A percentile compares a stretch with the other conserved stretches of the same genome.
phyloP scores from a whole-genome alignment of 2,888 invertebrate species.

The Schizotus pectinicornis region DNA sequence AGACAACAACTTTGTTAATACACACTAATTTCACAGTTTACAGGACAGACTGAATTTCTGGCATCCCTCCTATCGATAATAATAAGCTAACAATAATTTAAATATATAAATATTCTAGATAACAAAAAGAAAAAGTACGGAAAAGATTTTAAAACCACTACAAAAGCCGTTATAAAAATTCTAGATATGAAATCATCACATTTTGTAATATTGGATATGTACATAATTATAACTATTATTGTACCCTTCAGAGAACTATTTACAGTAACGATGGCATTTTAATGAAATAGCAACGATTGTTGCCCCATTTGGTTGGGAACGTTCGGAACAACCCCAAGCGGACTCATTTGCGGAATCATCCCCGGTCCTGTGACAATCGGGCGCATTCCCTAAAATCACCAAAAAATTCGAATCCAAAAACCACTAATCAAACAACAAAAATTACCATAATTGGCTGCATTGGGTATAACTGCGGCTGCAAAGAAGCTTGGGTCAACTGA shows the following conservation, averaged over 20 bases:
- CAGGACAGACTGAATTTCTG: conserved; percentile 13
- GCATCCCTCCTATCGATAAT: neutral
- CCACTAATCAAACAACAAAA: conserved; percentile 2
- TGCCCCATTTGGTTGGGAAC: conserved; percentile 52
- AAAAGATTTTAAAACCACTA: conserved; percentile 24
- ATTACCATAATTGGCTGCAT: conserved; percentile 55
- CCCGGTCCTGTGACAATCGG: conserved; percentile 48
- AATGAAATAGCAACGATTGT: conserved; percentile 55
- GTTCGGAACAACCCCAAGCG: conserved; percentile 47
- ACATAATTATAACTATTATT: conserved; percentile 42
- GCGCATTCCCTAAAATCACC: conserved; percentile 50
- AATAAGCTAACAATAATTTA: conserved; percentile 24
- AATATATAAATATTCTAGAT: conserved; percentile 20
- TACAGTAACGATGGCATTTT: conserved; percentile 39
- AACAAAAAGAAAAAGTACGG: conserved; percentile 18
- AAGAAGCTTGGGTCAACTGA: conserved; percentile 50
- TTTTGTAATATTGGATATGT: conserved; percentile 40
- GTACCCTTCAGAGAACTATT: conserved; percentile 45
- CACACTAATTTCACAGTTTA: too few species aligned
- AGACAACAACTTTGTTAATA: neutral
- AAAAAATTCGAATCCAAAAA: conserved; percentile 8
- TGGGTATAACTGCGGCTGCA: conserved; percentile 52
- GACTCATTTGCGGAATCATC: conserved; percentile 49
- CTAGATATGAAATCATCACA: conserved; percentile 39
- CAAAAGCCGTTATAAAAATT: conserved; percentile 35